phyloP scores from a whole-genome alignment of 2,888 invertebrate genomes.

The Poecilobothrus nobilitatus region DNA sequence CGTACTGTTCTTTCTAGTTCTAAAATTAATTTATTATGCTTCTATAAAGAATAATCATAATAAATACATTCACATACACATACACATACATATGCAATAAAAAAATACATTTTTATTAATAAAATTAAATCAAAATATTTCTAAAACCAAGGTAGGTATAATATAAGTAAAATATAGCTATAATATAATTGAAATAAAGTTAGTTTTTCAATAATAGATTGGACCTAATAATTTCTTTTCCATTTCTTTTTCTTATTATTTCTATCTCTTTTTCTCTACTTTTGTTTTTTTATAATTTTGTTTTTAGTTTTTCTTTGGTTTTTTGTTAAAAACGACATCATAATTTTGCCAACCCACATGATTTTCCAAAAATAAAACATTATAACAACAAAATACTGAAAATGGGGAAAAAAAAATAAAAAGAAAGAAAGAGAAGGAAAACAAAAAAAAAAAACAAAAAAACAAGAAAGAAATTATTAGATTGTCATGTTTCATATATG shows the following conservation, averaged over 20 bases:
- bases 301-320: background rate
- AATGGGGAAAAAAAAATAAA: background rate
- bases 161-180: too few species aligned
- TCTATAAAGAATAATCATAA: too few species aligned
- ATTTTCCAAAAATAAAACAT: background rate
- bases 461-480: background rate
- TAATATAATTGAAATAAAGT: background rate
- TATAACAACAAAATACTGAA: background rate
- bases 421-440: background rate
- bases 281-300: too few species aligned
- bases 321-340: background rate
- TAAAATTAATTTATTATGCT: too few species aligned
- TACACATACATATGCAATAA: too few species aligned
- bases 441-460: too few species aligned
- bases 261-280: too few species aligned
- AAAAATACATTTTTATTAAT: background rate
- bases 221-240: background rate
- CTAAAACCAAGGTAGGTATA: too few species aligned
- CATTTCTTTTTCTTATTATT: too few species aligned
- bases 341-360: background rate
- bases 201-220: constrained; percentile 6
- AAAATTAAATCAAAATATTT: background rate
- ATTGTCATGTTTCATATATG: constrained; percentile 6
- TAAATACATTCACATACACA: too few species aligned
- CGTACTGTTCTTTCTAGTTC: too few species aligned